phyloP scores from a whole-genome alignment of 2,797 vertebrate genomes.

The Thripadectes ignobilis region DNA sequence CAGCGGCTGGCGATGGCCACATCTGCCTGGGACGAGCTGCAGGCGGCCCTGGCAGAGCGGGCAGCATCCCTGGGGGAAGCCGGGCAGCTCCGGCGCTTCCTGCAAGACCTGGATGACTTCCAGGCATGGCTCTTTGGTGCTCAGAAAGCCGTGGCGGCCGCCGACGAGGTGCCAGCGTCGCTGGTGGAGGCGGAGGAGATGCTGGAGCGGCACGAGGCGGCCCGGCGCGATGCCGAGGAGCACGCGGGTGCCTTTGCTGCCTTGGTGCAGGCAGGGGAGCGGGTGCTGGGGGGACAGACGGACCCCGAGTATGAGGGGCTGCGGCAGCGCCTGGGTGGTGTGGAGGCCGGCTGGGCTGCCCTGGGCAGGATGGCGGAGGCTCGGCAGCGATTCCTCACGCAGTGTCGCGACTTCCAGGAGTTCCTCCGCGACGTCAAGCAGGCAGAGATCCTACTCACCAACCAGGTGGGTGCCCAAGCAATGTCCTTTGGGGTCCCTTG shows the following conservation, averaged over 20 bases:
- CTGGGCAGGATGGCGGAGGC: slow-evolving; percentile 91
- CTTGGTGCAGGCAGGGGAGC: slow-evolving; percentile 80
- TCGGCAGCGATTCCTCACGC: slow-evolving; percentile 83
- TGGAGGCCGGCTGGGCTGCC: slow-evolving; percentile 88
- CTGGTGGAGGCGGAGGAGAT: slow-evolving; percentile 89
- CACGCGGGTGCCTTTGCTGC: slow-evolving; percentile 81
- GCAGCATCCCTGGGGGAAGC: slow-evolving; percentile 91
- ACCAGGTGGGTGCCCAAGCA: slow-evolving; percentile 81
- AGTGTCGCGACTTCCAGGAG: slow-evolving; percentile 90
- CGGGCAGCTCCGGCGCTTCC: slow-evolving; percentile 93
- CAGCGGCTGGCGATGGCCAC: slow-evolving; percentile 73
- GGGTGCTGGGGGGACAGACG: slow-evolving; percentile 82
- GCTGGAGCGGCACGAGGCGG: slow-evolving; percentile 80
- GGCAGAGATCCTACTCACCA: slow-evolving; percentile 89
- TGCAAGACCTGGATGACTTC: slow-evolving; percentile 94
- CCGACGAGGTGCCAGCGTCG: slow-evolving; percentile 86
- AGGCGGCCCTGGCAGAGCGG: slow-evolving; percentile 81
- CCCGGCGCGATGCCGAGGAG: slow-evolving; percentile 82
- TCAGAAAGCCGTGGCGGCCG: slow-evolving; percentile 91
- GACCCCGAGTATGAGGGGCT: slow-evolving; percentile 92
- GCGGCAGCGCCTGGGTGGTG: slow-evolving; percentile 84
- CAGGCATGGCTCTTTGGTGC: slow-evolving; percentile 91
- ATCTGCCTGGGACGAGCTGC: slow-evolving; percentile 85
- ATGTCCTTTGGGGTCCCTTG: too few relatives aligned
- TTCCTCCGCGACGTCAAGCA: slow-evolving; percentile 93